Percentiles rank a stretch among this genome's conserved stretches.
Conservation (phyloP, 2,888 invertebrate genomes). For the Teinopalpus imperialis region DNA sequence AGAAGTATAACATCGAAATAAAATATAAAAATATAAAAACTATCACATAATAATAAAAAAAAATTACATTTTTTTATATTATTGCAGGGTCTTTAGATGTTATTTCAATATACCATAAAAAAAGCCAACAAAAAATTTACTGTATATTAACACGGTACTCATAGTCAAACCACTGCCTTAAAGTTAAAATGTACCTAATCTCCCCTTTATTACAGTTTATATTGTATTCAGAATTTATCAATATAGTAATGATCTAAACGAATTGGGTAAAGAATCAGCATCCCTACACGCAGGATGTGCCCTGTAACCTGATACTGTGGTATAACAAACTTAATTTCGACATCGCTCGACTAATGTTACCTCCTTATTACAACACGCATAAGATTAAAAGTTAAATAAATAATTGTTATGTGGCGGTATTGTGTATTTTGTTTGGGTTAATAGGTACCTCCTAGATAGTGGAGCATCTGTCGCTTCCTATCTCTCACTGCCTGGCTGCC, state of each 20-base stretch:
- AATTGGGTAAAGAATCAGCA: conserved; percentile 20
- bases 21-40: too few species aligned
- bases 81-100: too few species aligned
- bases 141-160: too few species aligned
- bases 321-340: conserved; percentile 15
- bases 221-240: not conserved
- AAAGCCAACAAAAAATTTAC: too few species aligned
- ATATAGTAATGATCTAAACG: not conserved
- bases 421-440: conserved; percentile 21
- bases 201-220: not conserved
- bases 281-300: conserved; percentile 33
- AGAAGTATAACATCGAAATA: too few species aligned
- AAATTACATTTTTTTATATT: too few species aligned
- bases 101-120: too few species aligned
- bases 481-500: conserved; percentile 9
- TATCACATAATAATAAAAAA: too few species aligned
- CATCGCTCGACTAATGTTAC: not conserved
- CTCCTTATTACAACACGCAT: not conserved
- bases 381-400: conserved; percentile 11
- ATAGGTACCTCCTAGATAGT: conserved; percentile 28
- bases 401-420: not conserved
- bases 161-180: too few species aligned
- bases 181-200: too few species aligned
- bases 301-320: conserved; percentile 35
- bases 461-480: conserved; percentile 28